Evolutionary conservation across 2,113 vertebrate species (phyloP).

Genomic region (Spheniscus mendiculus): DNA sequence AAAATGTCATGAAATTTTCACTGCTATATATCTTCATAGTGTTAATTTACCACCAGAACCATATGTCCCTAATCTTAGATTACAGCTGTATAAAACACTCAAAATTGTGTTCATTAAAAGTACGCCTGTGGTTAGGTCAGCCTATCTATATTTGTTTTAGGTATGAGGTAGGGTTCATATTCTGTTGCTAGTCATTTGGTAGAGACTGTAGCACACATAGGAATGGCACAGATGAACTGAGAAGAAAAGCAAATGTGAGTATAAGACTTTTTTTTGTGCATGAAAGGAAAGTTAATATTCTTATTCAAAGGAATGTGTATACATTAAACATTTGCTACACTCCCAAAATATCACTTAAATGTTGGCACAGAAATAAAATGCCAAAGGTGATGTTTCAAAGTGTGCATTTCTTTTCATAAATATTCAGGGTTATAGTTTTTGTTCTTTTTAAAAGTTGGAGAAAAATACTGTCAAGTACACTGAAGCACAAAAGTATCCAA

Average conservation of each 20-base stretch:
- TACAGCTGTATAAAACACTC: constrained; percentile 43
- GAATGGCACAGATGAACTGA: not conserved
- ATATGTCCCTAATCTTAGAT: constrained; percentile 59
- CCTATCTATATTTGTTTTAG: constrained; percentile 47
- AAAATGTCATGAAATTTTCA: constrained; percentile 61
- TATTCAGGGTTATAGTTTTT: not conserved
- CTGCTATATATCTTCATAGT: constrained; percentile 46
- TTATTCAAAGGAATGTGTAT: constrained; percentile 13
- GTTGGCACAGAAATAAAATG: constrained; percentile 34
- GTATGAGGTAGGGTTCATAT: not conserved
- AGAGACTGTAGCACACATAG: not conserved
- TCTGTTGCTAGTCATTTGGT: not conserved
- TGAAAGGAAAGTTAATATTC: constrained; percentile 35
- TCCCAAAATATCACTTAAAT: not conserved
- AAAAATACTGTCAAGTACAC: constrained; percentile 36
- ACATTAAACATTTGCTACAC: constrained; percentile 19
- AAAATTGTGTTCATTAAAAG: constrained; percentile 53
- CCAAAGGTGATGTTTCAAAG: constrained; percentile 44
- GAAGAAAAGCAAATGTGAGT: not conserved
- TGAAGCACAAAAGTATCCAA: constrained; percentile 9
- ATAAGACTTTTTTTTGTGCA: not conserved
- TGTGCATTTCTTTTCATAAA: constrained; percentile 37
- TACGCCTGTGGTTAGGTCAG: not conserved
- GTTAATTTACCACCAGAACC: constrained; percentile 39
- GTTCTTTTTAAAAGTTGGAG: not conserved